Evolutionary conservation across 92 coral and sea anemone genomes (phyloP), one percentile per base, ranked within the genome.

Genomic region (Chrysogorgia sp.): DNA sequence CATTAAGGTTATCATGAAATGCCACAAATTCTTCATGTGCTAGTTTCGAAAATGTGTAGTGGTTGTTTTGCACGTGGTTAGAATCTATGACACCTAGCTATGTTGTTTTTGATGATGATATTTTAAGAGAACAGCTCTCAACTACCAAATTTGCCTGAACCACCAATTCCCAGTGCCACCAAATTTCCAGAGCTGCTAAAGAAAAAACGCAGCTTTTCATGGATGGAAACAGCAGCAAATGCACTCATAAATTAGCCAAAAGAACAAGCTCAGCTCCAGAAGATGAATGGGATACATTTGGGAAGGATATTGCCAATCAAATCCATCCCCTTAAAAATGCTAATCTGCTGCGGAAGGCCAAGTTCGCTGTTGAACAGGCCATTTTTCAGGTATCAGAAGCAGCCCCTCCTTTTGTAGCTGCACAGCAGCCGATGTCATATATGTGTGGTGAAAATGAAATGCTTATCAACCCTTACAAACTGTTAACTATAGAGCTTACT

Each of bases 241-340:
- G 81, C 86, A n/a, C 81, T 84, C 57, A 37, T 53, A 77, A 85
- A n/a, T 67, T 85, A 55, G 88, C 81, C 1, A 68, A 71, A 31
- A 63, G 62, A 26, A 64, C 75, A 79, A 67, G 50, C 37, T 26
- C 62, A 24, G 63, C 26, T 33, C 35, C 67, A 40, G 72, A 63
- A 79, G 89, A 85, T 85, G 85, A 85, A 74, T 85, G 89, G 89
- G 89, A 80, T 56, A 80, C 80, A 67, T 85, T 85, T 61, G 89
- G 85, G 12, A 85, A 48, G 58, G 89, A 85, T 79, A 82, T 85
- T 45, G 82, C 89, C 57, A 85, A 34, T 79, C 80, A 85, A 63
- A 68, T 85, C 60, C 47, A 85, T 65, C 40, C 69, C 62, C 84
- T 83, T 30, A 56, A 52, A 29, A 72, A 77, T 75, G 5, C n/a